A percentile compares a stretch with the other conserved stretches of the same genome.
These are phyloP conservation scores for Drosophila mojavensis DNA, from an alignment of 1,140 invertebrate genomes.

Conservation along the genomic window DNA sequence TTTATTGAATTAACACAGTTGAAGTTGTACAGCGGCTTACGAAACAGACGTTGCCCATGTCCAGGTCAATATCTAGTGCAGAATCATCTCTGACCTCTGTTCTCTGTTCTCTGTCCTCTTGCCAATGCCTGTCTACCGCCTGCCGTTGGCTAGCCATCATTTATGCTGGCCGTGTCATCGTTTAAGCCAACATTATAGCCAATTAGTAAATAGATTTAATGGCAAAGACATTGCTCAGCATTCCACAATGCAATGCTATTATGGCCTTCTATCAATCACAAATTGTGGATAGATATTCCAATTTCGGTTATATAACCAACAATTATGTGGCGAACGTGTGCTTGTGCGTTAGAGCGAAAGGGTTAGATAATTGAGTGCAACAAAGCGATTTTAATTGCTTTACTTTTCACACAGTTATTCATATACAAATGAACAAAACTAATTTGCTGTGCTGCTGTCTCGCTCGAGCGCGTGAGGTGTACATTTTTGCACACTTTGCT, in stretches of 20 bases:
- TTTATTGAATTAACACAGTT: conserved; percentile 60
- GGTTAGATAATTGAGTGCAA: neutral
- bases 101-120: too few species aligned
- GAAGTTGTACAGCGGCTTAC: neutral
- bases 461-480: too few species aligned
- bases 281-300: neutral
- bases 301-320: neutral
- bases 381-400: too few species aligned
- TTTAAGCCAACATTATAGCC: conserved; percentile 60
- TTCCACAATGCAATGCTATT: conserved; percentile 5
- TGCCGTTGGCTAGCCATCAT: neutral
- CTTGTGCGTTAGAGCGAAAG: neutral
- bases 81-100: neutral
- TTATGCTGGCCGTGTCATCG: conserved; percentile 30
- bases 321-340: neutral
- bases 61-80: neutral
- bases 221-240: conserved; percentile 18
- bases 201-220: conserved; percentile 51
- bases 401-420: too few species aligned
- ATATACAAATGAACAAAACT: too few species aligned
- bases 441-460: too few species aligned
- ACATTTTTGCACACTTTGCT: too few species aligned
- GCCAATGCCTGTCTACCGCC: neutral
- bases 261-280: conserved; percentile 1
- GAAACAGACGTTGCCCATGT: neutral